A percentile compares a stretch with the other conserved stretches of the same genome.
These are phyloP conservation scores for Drosophila borborema DNA, from an alignment of 2,888 invertebrate species.

Conservation along the genomic window DNA sequence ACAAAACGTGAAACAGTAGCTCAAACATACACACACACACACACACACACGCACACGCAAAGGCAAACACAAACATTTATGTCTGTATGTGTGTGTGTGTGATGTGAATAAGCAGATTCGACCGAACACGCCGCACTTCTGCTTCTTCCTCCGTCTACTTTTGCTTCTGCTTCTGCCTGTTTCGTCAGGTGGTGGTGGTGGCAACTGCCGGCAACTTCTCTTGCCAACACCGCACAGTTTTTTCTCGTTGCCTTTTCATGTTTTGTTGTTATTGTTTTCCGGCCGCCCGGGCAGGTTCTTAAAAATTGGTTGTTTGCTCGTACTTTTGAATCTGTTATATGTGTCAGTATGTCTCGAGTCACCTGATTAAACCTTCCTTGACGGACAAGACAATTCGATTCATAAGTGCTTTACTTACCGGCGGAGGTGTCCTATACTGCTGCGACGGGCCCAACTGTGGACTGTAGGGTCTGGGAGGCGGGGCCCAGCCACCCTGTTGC, in stretches of 20 bases:
- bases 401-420: constrained; percentile 80
- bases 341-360: constrained; percentile 65
- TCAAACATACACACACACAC: not conserved
- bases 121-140: constrained; percentile 28
- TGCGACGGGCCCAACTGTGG: constrained; percentile 85
- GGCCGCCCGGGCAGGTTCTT: constrained; percentile 65
- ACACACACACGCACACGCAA: constrained; percentile 1
- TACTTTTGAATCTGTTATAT: constrained; percentile 48
- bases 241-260: constrained; percentile 52
- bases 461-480: constrained; percentile 85
- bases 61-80: constrained; percentile 2
- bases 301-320: constrained; percentile 32
- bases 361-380: constrained; percentile 15
- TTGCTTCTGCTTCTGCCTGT: constrained; percentile 29
- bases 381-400: not conserved
- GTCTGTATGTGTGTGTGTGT: not conserved
- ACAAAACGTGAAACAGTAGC: constrained; percentile 14
- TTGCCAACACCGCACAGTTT: constrained; percentile 37
- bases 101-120: constrained; percentile 15
- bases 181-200: constrained; percentile 39
- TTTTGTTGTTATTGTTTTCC: constrained; percentile 76
- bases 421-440: constrained; percentile 85
- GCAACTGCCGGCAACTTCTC: constrained; percentile 35
- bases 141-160: not conserved
- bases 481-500: constrained; percentile 85